phyloP scores from a whole-genome alignment of 1,140 invertebrate genomes.

The Penaeus vannamei region DNA sequence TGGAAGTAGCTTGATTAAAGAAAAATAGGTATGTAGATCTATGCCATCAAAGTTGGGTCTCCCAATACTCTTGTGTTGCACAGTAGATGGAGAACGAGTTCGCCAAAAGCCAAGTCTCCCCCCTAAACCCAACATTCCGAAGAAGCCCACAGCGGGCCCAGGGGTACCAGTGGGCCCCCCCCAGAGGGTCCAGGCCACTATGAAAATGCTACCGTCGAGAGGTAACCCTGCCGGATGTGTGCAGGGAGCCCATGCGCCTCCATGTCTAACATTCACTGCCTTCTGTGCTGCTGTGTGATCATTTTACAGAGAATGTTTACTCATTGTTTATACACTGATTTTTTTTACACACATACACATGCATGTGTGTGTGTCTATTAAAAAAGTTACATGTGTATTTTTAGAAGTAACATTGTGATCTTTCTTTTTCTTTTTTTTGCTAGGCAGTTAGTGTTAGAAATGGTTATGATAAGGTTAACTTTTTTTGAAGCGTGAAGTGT shows the following conservation, averaged over 20 bases:
- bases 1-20: background rate
- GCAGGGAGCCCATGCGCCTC: conserved; percentile 5
- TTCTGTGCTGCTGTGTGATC: too few species aligned
- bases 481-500: conserved; percentile 11
- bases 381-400: background rate
- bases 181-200: conserved; percentile 66
- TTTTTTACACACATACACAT: too few species aligned
- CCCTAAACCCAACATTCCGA: conserved; percentile 65
- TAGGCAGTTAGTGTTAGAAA: conserved; percentile 43
- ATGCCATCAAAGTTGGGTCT: background rate
- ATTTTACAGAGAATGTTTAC: too few species aligned
- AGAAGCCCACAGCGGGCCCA: conserved; percentile 50
- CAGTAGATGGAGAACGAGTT: conserved; percentile 61
- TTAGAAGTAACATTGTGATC: background rate
- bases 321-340: too few species aligned
- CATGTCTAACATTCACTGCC: conserved; percentile 39
- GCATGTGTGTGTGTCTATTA: too few species aligned
- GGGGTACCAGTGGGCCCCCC: conserved; percentile 63
- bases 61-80: conserved; percentile 47
- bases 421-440: background rate
- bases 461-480: background rate
- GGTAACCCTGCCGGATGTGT: conserved; percentile 47
- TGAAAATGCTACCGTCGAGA: conserved; percentile 64
- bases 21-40: background rate
- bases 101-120: conserved; percentile 64